A percentile compares a stretch with the other conserved stretches of the same genome.
These are phyloP conservation scores for Boulengeromyrus knoepffleri DNA, from an alignment of 2,113 vertebrate genomes.

Conservation along the genomic window DNA sequence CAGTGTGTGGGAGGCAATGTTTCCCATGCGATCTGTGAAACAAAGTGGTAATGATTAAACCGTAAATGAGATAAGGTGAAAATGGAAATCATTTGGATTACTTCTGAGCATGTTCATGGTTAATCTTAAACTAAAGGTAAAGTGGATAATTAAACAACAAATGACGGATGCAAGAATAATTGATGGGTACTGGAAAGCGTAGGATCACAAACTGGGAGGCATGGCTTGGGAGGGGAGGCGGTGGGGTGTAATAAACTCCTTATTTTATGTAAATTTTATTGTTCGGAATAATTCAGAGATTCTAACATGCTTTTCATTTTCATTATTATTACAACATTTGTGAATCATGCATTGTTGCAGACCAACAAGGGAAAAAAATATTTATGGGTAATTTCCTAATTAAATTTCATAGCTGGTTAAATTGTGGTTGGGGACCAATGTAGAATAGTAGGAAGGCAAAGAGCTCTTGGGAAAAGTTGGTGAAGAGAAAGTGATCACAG, in stretches of 20 bases:
- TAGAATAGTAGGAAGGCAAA: background rate
- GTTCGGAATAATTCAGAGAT: background rate
- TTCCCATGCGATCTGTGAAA: background rate
- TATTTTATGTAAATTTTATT: background rate
- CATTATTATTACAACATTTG: slow-evolving; percentile 28
- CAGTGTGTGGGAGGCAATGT: background rate
- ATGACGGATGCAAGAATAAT: background rate
- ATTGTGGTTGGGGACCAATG: background rate
- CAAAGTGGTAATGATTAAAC: background rate
- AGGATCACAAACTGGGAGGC: background rate
- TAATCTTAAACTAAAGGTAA: background rate
- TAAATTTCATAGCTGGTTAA: slow-evolving; percentile 3
- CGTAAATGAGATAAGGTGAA: background rate
- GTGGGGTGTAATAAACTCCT: background rate
- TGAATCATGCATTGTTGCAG: background rate
- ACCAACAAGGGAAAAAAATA: background rate
- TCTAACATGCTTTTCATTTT: background rate
- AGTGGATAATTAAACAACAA: background rate
- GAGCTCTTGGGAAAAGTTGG: background rate
- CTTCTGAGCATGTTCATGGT: background rate
- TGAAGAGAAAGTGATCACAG: background rate
- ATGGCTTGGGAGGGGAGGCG: background rate
- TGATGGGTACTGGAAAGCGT: background rate
- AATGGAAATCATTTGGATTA: background rate
- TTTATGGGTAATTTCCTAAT: background rate